These are phyloP conservation scores for Gymnocheta viridis DNA, from an alignment of 2,888 invertebrate species.

Conservation along the genomic window DNA sequence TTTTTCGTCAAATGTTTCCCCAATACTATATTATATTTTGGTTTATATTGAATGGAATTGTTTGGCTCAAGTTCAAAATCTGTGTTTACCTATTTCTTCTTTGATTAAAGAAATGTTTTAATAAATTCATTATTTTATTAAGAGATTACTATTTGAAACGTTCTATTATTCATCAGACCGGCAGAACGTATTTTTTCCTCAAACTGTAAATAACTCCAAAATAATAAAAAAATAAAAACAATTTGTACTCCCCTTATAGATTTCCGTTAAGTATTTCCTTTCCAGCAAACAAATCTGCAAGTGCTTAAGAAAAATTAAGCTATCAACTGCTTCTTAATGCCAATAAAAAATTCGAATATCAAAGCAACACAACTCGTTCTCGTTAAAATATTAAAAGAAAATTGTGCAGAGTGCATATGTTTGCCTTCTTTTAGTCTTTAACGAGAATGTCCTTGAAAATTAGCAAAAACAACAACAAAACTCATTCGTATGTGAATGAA, in stretches of 20 bases:
- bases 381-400: slow-evolving; percentile 19
- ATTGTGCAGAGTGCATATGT: slow-evolving; percentile 2
- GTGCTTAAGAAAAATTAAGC: slow-evolving; percentile 27
- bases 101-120: too few species aligned
- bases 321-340: slow-evolving; percentile 1
- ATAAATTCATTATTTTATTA: too few species aligned
- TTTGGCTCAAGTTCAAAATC: too few species aligned
- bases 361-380: slow-evolving; percentile 30
- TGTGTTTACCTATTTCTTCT: too few species aligned
- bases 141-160: too few species aligned
- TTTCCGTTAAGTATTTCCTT: not conserved
- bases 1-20: too few species aligned
- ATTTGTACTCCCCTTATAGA: not conserved
- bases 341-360: not conserved
- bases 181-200: too few species aligned
- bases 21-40: too few species aligned
- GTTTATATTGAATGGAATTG: too few species aligned
- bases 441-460: slow-evolving; percentile 41
- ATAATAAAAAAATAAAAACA: too few species aligned
- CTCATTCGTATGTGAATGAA: slow-evolving; percentile 27
- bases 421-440: slow-evolving; percentile 24
- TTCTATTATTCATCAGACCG: too few species aligned
- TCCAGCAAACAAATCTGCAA: not conserved
- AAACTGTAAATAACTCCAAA: too few species aligned
- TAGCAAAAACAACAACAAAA: not conserved